phyloP scores from a whole-genome alignment of 2,113 vertebrate genomes.

The Delphinapterus leucas region DNA sequence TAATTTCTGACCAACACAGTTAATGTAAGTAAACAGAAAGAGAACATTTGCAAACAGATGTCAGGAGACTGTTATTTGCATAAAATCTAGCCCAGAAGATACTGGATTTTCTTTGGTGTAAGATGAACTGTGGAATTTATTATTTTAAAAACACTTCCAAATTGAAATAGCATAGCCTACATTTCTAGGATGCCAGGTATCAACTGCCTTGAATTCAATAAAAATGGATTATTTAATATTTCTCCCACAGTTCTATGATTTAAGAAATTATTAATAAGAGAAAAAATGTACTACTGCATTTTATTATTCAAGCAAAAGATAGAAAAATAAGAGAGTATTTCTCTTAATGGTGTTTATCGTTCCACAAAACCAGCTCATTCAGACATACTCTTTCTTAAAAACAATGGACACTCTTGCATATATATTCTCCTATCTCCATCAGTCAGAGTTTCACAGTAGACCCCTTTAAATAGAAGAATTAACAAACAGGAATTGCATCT shows the following conservation, averaged over 20 bases:
- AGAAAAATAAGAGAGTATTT: neutral
- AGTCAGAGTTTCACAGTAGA: neutral
- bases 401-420: neutral
- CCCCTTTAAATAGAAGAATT: neutral
- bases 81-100: neutral
- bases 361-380: neutral
- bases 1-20: neutral
- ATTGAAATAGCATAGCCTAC: neutral
- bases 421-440: neutral
- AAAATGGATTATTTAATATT: neutral
- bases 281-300: neutral
- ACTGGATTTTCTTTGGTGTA: neutral
- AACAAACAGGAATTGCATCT: neutral
- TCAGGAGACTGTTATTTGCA: neutral
- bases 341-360: neutral
- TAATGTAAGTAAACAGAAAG: conserved; percentile 25
- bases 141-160: neutral
- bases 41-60: neutral
- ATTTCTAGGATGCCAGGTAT: neutral
- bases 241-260: neutral
- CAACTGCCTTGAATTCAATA: neutral
- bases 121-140: neutral
- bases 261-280: neutral
- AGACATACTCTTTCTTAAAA: neutral
- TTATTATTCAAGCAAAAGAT: neutral